A percentile compares a stretch with the other conserved stretches of the same genome.
Conservation (phyloP, 2,888 invertebrate species). For the Drosophila tanythrix region DNA sequence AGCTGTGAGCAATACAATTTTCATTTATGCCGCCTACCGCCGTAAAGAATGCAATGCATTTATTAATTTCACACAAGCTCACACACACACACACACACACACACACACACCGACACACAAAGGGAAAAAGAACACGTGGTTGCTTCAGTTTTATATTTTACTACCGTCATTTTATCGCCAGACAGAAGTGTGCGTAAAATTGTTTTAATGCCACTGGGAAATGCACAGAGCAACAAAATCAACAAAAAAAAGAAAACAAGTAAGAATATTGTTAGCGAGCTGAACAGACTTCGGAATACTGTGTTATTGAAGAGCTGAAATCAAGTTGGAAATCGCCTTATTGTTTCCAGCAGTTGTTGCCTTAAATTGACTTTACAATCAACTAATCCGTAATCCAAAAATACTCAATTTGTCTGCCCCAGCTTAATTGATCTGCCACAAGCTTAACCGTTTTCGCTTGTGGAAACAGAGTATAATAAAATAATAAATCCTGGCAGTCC, state of each 20-base stretch:
- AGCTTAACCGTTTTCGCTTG: neutral
- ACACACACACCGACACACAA: neutral
- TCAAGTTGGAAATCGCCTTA: neutral
- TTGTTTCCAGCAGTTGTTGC: neutral
- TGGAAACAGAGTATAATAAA: conserved; percentile 8
- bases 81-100: conserved; percentile 10
- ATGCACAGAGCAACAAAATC: conserved; percentile 7
- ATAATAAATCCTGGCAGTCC: conserved; percentile 39
- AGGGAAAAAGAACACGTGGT: conserved; percentile 2
- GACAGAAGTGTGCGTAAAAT: conserved; percentile 53
- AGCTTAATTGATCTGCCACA: no score
- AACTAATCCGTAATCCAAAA: no score
- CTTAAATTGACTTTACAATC: neutral
- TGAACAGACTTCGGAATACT: neutral
- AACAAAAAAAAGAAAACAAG: neutral
- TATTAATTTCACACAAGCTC: conserved; percentile 54
- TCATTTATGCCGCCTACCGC: conserved; percentile 52
- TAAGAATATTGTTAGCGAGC: neutral
- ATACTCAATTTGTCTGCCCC: neutral
- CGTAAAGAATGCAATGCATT: conserved; percentile 61
- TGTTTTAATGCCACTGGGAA: conserved; percentile 52
- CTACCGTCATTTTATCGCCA: conserved; percentile 36
- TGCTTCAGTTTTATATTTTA: conserved; percentile 23
- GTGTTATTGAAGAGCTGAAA: neutral
- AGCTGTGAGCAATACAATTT: conserved; percentile 57